phyloP scores from a whole-genome alignment of 1,140 invertebrate species.

The Papilio xuthus region DNA sequence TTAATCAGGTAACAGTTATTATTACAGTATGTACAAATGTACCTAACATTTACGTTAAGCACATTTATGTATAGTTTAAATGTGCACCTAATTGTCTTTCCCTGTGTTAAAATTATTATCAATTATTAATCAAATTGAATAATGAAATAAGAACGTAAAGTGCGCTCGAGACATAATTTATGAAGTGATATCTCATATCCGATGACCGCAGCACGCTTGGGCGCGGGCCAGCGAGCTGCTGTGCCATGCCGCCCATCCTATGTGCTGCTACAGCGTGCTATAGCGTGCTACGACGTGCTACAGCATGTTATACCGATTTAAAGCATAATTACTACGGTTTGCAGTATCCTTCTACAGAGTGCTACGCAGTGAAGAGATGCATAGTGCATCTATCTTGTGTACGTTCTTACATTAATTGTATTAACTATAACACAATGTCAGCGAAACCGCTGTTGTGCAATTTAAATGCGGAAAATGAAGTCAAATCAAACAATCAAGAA shows the following conservation, averaged over 20 bases:
- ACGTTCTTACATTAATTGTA: too few relatives aligned
- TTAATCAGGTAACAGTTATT: not conserved
- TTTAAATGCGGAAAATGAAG: too few relatives aligned
- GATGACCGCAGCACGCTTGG: conserved; percentile 6
- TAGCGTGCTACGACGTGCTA: not conserved
- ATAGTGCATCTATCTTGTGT: too few relatives aligned
- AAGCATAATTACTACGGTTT: too few relatives aligned
- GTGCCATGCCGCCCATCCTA: not conserved
- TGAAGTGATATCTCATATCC: conserved; percentile 5
- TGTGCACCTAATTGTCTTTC: not conserved
- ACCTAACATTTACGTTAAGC: too few relatives aligned
- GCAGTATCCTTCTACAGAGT: too few relatives aligned
- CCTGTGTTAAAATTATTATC: not conserved
- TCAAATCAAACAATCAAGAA: too few relatives aligned
- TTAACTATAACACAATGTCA: too few relatives aligned
- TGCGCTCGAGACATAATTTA: not conserved
- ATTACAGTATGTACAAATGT: not conserved
- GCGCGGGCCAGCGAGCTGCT: not conserved
- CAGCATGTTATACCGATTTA: not conserved
- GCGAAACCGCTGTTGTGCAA: too few relatives aligned
- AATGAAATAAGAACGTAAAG: not conserved
- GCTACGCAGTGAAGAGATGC: too few relatives aligned
- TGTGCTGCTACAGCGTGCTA: not conserved
- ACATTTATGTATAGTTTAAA: not conserved
- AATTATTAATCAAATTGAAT: not conserved